These are phyloP conservation scores for Brachionus sp. DNA, from an alignment of 1,140 invertebrate genomes.

Conservation along the genomic window DNA sequence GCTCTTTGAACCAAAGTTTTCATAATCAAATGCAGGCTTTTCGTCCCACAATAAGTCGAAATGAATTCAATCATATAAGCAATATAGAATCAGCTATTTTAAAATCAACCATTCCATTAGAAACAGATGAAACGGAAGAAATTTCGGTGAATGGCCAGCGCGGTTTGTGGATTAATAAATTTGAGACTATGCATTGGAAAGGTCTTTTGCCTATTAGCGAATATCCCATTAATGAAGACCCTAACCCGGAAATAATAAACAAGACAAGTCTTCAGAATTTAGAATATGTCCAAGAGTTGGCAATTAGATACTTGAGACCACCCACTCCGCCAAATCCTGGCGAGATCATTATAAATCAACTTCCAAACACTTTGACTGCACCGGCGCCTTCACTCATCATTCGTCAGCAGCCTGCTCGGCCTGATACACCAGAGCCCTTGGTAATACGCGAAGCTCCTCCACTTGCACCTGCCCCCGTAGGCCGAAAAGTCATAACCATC, in stretches of 20 bases:
- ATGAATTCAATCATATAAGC: neutral
- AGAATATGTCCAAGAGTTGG: slow-evolving; percentile 23
- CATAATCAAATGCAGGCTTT: neutral
- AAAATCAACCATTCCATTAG: slow-evolving; percentile 11
- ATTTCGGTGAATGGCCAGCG: slow-evolving; percentile 29
- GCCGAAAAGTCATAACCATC: slow-evolving; percentile 1
- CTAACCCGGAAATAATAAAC: neutral
- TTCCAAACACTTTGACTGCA: neutral
- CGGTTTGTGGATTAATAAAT: slow-evolving; percentile 28
- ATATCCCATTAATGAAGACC: slow-evolving; percentile 33
- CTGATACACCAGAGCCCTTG: slow-evolving; percentile 33
- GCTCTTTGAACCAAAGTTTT: slow-evolving; percentile 13
- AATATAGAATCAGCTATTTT: slow-evolving; percentile 36
- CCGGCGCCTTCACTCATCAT: slow-evolving; percentile 43
- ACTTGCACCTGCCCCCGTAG: neutral
- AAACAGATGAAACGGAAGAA: slow-evolving; percentile 22
- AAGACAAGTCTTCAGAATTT: neutral
- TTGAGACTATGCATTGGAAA: slow-evolving; percentile 8
- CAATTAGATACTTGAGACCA: slow-evolving; percentile 43
- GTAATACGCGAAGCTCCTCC: slow-evolving; percentile 43
- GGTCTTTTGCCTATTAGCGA: neutral
- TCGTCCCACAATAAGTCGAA: neutral
- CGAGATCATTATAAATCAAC: slow-evolving; percentile 31
- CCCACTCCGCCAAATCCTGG: slow-evolving; percentile 44
- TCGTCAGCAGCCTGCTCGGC: slow-evolving; percentile 41